Conservation (phyloP, 2,797 vertebrate species). For the Lerista edwardsae region DNA sequence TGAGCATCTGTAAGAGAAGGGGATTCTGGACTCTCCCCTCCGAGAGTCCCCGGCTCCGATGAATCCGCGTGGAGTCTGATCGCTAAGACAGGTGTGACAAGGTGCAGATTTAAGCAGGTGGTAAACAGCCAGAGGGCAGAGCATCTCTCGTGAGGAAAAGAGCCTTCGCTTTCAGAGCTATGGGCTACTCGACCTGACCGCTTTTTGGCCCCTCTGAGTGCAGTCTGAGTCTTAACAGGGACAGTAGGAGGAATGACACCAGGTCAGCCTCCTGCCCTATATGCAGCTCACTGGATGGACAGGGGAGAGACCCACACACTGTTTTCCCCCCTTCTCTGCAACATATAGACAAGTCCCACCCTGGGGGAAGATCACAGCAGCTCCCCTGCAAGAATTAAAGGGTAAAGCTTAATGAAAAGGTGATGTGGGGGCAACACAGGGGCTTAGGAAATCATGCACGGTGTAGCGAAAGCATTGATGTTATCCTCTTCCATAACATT, state of each 20-base stretch:
- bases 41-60: neutral
- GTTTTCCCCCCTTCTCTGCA: neutral
- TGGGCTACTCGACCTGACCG: no score
- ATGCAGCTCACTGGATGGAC: neutral
- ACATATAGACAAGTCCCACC: neutral
- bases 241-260: neutral
- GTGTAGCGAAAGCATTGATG: no score
- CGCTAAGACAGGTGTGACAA: no score
- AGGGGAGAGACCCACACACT: neutral
- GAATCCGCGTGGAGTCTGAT: no score
- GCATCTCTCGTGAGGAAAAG: fast-evolving
- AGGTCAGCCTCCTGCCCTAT: neutral
- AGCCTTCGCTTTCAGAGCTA: neutral
- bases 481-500: no score
- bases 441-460: no score
- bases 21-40: neutral
- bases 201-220: no score
- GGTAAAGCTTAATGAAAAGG: no score
- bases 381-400: no score
- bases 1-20: no score
- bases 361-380: no score
- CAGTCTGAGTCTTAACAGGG: neutral
- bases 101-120: neutral
- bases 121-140: neutral
- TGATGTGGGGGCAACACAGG: no score